A percentile compares a stretch with the other conserved stretches of the same genome.
phyloP scores from a whole-genome alignment of 2,888 invertebrate species.

The Apodemia hepburni region DNA sequence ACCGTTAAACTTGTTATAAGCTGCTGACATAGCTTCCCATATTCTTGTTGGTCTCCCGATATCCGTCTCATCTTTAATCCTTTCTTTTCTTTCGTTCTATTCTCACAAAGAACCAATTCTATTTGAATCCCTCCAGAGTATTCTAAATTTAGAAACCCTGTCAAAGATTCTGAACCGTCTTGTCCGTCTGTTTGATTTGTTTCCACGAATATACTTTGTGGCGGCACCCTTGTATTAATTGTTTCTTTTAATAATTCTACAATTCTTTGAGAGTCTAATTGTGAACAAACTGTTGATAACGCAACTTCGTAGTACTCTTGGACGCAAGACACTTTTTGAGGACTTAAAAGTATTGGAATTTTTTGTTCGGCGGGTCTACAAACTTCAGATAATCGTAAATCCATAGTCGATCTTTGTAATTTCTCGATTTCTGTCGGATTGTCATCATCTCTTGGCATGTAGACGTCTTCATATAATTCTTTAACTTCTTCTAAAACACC shows the following conservation, averaged over 20 bases:
- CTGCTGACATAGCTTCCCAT: conserved; percentile 93
- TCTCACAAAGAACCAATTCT: conserved; percentile 89
- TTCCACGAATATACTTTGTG: conserved; percentile 75
- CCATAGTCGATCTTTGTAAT: conserved; percentile 67
- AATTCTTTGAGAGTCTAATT: conserved; percentile 88
- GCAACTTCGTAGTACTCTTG: conserved; percentile 85
- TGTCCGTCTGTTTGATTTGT: conserved; percentile 53
- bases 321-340: conserved; percentile 60
- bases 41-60: conserved; percentile 93
- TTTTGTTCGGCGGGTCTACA: conserved; percentile 53
- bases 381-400: conserved; percentile 59
- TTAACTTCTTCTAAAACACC: conserved; percentile 66
- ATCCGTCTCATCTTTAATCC: conserved; percentile 92
- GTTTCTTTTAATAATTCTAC: conserved; percentile 89
- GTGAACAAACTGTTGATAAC: conserved; percentile 89
- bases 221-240: conserved; percentile 89
- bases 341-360: conserved; percentile 63
- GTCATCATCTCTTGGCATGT: conserved; percentile 63
- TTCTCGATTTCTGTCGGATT: conserved; percentile 61
- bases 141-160: conserved; percentile 83
- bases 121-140: conserved; percentile 93
- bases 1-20: conserved; percentile 92
- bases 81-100: conserved; percentile 85
- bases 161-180: conserved; percentile 52
- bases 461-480: conserved; percentile 63